Evolutionary conservation across 2,797 vertebrate species (phyloP), one percentile per base, ranked within the genome.

Genomic region (Gymnoscopelus microlampas): DNA sequence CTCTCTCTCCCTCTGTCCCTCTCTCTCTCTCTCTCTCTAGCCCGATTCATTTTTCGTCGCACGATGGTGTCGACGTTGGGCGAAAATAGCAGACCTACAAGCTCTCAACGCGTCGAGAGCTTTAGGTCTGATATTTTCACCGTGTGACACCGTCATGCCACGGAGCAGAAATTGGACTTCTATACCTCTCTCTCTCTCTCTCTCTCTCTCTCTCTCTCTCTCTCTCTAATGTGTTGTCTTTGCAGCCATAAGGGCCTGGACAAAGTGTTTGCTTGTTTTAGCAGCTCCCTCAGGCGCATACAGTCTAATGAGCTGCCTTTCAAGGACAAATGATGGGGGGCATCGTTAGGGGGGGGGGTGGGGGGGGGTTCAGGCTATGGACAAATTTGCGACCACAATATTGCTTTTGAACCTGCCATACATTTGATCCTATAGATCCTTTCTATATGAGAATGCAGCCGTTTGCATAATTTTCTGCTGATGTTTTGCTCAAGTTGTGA

Each of bases 221-320:
- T 66, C 71, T 72, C 59, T 24, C 77, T 88, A 89, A 89, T 87
- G 88, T 87, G 80, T 73, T 76, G 82, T 79, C 71, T 77, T 76
- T 60, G 81, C 71, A 58, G 80, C 77, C 81, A 76, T 81, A 67
- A 83, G 79, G 79, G 71, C 75, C 83, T 53, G 79, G 74, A 82
- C 85, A 87, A 85, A 90, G 83, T 87, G 82, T 82, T 88, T 77
- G 84, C 87, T 90, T 87, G 84, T 88, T 91, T 86, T 77, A 85
- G 82, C 67, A 48, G 73, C 72, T 82, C 84, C 87, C 85, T 76
- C 72, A 62, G 85, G 87, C 77, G 3, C 71, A 56, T 35, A 61
- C 55, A 66, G 73, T 79, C 80, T 88, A 92, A 94, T 88, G 88
- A 93, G 85, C 84, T 84, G 69, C 77, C 74, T 83, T 72, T 82